phyloP scores from a whole-genome alignment of 2,888 invertebrate species.

The Theodoxus fluviatilis region DNA sequence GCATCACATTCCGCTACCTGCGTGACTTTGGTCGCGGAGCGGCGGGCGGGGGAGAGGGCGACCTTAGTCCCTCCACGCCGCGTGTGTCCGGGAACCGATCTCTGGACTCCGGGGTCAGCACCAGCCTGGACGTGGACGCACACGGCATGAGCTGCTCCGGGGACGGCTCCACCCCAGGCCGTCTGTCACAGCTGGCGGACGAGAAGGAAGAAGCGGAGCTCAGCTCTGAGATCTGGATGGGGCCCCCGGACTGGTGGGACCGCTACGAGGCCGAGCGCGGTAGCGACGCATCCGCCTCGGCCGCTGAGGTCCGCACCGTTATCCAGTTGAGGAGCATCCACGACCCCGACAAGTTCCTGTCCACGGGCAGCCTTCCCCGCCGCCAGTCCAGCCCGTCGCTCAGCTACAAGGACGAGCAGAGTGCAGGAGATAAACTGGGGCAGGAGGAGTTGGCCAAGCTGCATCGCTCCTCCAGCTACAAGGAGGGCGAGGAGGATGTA shows the following conservation, averaged over 20 bases:
- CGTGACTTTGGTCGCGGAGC: slow-evolving; percentile 41
- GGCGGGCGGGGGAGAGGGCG: slow-evolving; percentile 18
- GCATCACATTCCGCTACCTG: slow-evolving; percentile 46
- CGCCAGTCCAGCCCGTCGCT: slow-evolving; percentile 57
- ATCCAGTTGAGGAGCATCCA: slow-evolving; percentile 40
- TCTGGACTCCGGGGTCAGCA: slow-evolving; percentile 48
- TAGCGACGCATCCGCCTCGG: slow-evolving; percentile 30
- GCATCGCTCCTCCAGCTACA: slow-evolving; percentile 52
- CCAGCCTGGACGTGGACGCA: slow-evolving; percentile 45
- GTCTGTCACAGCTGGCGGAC: slow-evolving; percentile 28
- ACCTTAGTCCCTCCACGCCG: slow-evolving; percentile 30
- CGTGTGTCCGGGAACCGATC: slow-evolving; percentile 36
- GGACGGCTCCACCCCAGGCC: slow-evolving; percentile 47
- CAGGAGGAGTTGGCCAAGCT: slow-evolving; percentile 36
- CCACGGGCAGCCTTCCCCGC: slow-evolving; percentile 40
- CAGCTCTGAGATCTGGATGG: slow-evolving; percentile 54
- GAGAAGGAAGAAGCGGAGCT: slow-evolving; percentile 28
- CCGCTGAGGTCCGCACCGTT: slow-evolving; percentile 37
- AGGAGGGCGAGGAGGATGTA: slow-evolving; percentile 20
- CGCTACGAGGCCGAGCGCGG: slow-evolving; percentile 41
- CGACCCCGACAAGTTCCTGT: slow-evolving; percentile 39
- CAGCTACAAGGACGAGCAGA: slow-evolving; percentile 37
- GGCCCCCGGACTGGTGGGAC: slow-evolving; percentile 57
- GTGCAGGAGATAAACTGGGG: slow-evolving; percentile 32
- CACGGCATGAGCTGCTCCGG: slow-evolving; percentile 46